Conservation (phyloP, 2,888 invertebrate species). For the Antheraea yamamai region DNA sequence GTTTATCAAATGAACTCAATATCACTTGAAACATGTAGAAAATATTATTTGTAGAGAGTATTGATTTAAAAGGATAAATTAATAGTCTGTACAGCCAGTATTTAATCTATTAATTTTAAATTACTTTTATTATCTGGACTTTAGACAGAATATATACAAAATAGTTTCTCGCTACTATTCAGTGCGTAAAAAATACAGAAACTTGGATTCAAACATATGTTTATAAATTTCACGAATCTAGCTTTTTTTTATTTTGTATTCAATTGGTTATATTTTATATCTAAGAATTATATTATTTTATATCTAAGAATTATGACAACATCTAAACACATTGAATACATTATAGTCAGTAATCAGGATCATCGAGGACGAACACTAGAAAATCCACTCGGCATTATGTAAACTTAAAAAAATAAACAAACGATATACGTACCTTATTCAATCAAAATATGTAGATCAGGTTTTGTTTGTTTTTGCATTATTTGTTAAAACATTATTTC, state of each 20-base stretch:
- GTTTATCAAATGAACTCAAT: background rate
- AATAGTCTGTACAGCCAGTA: background rate
- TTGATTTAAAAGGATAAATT: background rate
- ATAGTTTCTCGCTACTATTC: no score
- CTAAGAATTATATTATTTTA: background rate
- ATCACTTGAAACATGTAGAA: background rate
- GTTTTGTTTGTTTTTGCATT: background rate
- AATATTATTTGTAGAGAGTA: background rate
- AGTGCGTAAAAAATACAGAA: no score
- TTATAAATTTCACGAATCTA: background rate
- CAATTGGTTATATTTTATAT: background rate
- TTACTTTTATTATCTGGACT: no score
- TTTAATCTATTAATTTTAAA: no score
- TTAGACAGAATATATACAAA: no score
- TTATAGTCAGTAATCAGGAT: background rate
- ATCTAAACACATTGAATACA: background rate
- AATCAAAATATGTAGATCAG: background rate
- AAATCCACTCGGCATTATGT: background rate
- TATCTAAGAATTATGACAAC: background rate
- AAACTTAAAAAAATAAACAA: background rate
- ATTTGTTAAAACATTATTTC: background rate
- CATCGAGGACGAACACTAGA: background rate
- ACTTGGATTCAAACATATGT: no score
- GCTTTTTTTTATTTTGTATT: background rate
- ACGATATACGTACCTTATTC: background rate